These are phyloP conservation scores for Lagria hirta DNA, from an alignment of 2,888 invertebrate species.

Conservation along the genomic window DNA sequence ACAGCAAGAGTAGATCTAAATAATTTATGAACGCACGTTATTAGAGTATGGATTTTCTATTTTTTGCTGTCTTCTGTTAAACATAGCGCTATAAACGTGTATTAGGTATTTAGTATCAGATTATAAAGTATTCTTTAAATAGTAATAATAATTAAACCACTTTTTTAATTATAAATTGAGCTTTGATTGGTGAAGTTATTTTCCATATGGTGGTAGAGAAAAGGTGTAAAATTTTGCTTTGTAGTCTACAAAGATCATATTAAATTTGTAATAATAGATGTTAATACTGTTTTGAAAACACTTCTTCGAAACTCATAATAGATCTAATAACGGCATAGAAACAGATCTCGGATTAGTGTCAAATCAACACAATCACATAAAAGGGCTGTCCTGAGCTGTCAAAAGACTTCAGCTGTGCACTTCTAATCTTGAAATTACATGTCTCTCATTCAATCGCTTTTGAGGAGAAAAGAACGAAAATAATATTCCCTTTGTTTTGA, in stretches of 20 bases:
- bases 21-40: too few relatives aligned
- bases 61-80: too few relatives aligned
- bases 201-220: too few relatives aligned
- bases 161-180: too few relatives aligned
- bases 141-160: too few relatives aligned
- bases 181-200: too few relatives aligned
- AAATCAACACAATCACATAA: slow-evolving; percentile 34
- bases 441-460: slow-evolving; percentile 14
- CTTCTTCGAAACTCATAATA: slow-evolving; percentile 36
- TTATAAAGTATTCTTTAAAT: too few relatives aligned
- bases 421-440: slow-evolving; percentile 29
- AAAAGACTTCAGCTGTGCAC: slow-evolving; percentile 23
- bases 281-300: slow-evolving; percentile 36
- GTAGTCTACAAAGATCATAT: not conserved
- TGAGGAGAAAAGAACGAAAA: not conserved
- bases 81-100: too few relatives aligned
- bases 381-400: slow-evolving; percentile 39
- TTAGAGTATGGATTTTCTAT: too few relatives aligned
- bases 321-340: slow-evolving; percentile 37
- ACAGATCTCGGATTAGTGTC: slow-evolving; percentile 44
- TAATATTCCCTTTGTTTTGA: slow-evolving; percentile 17
- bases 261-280: not conserved
- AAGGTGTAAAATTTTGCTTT: not conserved
- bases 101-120: too few relatives aligned
- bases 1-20: too few relatives aligned